Base-by-base conservation (phyloP, 2,113 vertebrate species). In the Polyodon spathula region DNA sequence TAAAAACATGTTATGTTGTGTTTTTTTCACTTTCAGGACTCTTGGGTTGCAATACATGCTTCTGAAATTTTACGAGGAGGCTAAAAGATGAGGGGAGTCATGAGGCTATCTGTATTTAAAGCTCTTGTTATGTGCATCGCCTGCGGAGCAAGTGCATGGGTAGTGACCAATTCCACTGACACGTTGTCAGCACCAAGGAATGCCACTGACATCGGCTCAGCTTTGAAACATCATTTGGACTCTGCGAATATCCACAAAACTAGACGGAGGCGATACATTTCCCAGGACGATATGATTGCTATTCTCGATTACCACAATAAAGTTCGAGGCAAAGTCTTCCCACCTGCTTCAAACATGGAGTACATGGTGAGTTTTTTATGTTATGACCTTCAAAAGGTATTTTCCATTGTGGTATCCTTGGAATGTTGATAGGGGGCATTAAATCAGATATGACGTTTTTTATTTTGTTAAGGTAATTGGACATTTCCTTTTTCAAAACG, bases 301-400 rank as follows among this genome's bases (percentile, higher is more conserved):
- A 98, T 99, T 69, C 91, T 99, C 66, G 93, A 99, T 84, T 98
- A 94, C 71, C 97, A 99, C 65, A 98, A 99, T 71, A 96, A 97
- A 88, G 89, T 99, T 10, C 86, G 97, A 81, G 94, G 95, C 70
- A 93, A 93, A 72, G 95, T 95, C 58, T 95, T 94, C 54, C 97
- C 96, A 60, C 94, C 97, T 10, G 93, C 97, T 59, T 93, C 97
- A 60, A 99, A 99, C 64, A 99, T 99, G 97, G 97, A 99, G 76
- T 97, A 99, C 63, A 98, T 99, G 95, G 97, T 98, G 84, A 93
- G 92, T 84, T 48, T 60, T 60, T 27, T 37, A 37, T 40, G 39
- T 4, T 43, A 27, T 27, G 3, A 37, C 11, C 37, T 39, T 42
- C 38, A 17, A 42, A 15, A 10, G 5, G 37, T 11, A 43, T 41